Evolutionary conservation across 1,140 invertebrate genomes (phyloP).

Genomic region (Drosophila leontia): DNA sequence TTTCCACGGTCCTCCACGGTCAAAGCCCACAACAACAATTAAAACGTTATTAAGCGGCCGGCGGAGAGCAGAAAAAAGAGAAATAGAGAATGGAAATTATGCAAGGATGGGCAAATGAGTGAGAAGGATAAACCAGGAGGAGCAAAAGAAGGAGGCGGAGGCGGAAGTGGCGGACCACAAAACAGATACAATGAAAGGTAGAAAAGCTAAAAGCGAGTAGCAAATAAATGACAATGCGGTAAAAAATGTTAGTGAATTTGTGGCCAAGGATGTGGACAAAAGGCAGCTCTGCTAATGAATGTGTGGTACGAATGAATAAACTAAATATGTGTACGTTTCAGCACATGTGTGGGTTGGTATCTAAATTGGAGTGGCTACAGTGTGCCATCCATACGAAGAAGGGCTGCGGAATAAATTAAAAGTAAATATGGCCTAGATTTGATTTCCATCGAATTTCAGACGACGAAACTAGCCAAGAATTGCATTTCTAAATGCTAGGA

Average conservation of each 20-base stretch:
- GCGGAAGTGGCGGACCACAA: slow-evolving; percentile 29
- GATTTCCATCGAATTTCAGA: too few relatives aligned
- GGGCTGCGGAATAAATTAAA: slow-evolving; percentile 5
- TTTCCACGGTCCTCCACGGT: slow-evolving; percentile 54
- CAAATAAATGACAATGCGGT: slow-evolving; percentile 56
- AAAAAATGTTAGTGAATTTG: slow-evolving; percentile 45
- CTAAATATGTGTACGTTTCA: not conserved
- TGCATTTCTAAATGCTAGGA: not conserved
- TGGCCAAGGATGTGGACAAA: slow-evolving; percentile 42
- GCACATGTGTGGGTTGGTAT: not conserved
- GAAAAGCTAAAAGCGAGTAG: slow-evolving; percentile 36
- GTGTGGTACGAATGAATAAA: slow-evolving; percentile 26
- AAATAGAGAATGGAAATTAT: slow-evolving; percentile 57
- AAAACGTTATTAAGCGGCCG: slow-evolving; percentile 79
- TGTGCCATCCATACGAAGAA: slow-evolving; percentile 4
- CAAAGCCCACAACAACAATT: slow-evolving; percentile 81
- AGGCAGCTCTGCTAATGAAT: slow-evolving; percentile 26
- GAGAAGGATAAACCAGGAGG: slow-evolving; percentile 4
- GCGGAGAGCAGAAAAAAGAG: slow-evolving; percentile 1
- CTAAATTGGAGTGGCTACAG: slow-evolving; percentile 12
- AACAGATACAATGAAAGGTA: slow-evolving; percentile 60
- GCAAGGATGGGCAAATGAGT: slow-evolving; percentile 50
- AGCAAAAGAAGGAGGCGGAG: not conserved
- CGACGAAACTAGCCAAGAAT: not conserved
- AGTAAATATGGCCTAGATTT: slow-evolving; percentile 2